These are phyloP conservation scores for Lagothrix lagotricha DNA, from an alignment of 2,797 vertebrate genomes.

Conservation along the genomic window DNA sequence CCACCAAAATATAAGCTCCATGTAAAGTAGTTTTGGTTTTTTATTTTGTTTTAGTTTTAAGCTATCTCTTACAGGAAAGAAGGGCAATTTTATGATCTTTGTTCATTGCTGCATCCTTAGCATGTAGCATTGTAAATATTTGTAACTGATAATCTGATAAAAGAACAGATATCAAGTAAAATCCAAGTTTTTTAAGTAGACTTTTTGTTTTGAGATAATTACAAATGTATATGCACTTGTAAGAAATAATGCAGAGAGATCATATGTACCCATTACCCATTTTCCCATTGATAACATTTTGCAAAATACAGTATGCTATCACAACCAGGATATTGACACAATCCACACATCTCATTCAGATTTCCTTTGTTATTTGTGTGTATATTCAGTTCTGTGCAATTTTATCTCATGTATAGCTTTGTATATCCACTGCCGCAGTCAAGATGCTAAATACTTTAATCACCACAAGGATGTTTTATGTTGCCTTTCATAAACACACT, in stretches of 20 bases:
- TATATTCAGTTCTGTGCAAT: neutral
- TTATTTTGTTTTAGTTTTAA: too few species aligned
- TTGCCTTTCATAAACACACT: neutral
- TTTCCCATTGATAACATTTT: neutral
- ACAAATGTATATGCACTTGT: neutral
- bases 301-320: neutral
- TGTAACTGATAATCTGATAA: conserved; percentile 30
- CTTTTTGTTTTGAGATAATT: conserved; percentile 36
- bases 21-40: too few species aligned
- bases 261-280: neutral
- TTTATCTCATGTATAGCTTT: neutral
- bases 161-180: conserved; percentile 30
- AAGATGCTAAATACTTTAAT: neutral
- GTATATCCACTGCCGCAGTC: neutral
- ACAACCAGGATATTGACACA: neutral
- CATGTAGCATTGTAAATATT: neutral
- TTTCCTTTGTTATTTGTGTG: neutral
- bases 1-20: neutral
- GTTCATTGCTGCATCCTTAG: neutral
- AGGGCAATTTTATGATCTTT: neutral
- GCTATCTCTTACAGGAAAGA: too few species aligned
- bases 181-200: conserved; percentile 5
- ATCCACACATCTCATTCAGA: neutral
- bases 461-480: neutral
- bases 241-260: neutral